phyloP scores from a whole-genome alignment of 2,113 vertebrate species.

The Argyrosomus japonicus region DNA sequence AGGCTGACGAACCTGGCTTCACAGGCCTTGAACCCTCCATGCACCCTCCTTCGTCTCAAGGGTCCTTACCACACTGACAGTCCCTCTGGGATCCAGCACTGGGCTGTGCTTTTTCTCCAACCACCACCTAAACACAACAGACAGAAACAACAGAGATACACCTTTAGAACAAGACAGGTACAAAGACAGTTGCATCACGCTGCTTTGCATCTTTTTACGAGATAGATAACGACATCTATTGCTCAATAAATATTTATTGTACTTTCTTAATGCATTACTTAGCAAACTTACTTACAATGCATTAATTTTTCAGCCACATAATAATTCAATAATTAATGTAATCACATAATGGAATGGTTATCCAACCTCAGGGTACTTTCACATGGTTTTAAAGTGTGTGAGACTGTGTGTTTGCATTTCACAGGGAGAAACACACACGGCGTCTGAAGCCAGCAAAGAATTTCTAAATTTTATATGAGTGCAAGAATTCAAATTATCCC shows the following conservation, averaged over 20 bases:
- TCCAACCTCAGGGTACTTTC: conserved; percentile 21
- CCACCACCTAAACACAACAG: conserved; percentile 74
- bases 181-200: background rate
- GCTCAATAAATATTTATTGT: conserved; percentile 6
- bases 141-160: conserved; percentile 37
- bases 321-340: conserved; percentile 37
- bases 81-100: conserved; percentile 85
- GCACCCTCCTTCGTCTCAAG: conserved; percentile 86
- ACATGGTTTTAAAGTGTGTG: conserved; percentile 31
- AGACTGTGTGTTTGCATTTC: conserved; percentile 48
- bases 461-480: conserved; percentile 37
- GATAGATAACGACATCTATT: conserved; percentile 10
- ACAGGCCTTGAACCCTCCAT: conserved; percentile 95
- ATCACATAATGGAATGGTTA: conserved; percentile 29
- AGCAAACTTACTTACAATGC: background rate
- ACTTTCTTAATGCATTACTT: background rate
- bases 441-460: conserved; percentile 23
- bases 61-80: conserved; percentile 79
- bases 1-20: conserved; percentile 90
- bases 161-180: background rate
- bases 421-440: conserved; percentile 27
- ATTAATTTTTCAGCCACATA: conserved; percentile 33
- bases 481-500: conserved; percentile 45
- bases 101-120: conserved; percentile 71
- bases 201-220: background rate